phyloP scores from a whole-genome alignment of 2,797 vertebrate species.

The Oreonectes daqikongensis region DNA sequence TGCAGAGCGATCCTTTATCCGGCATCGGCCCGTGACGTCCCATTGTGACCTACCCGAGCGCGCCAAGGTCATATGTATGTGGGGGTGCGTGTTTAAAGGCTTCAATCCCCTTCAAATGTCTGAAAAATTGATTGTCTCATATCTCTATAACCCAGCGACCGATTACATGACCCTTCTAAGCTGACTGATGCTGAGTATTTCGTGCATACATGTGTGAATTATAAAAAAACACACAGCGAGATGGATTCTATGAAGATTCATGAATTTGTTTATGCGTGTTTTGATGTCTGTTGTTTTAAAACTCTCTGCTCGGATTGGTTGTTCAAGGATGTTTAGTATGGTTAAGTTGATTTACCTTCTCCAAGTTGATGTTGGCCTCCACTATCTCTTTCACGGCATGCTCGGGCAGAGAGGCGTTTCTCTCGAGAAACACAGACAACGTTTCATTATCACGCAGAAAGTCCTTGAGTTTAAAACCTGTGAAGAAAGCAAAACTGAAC shows the following conservation, averaged over 20 bases:
- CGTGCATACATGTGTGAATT: not conserved
- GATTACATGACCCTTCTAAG: constrained; percentile 14
- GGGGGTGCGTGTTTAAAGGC: not conserved
- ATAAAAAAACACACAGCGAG: not conserved
- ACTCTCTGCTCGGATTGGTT: not conserved
- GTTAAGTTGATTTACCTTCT: constrained; percentile 76
- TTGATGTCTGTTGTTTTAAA: too few species aligned
- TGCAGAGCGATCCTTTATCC: not conserved
- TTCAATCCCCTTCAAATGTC: not conserved
- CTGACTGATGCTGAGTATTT: constrained; percentile 11
- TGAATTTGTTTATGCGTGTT: not conserved
- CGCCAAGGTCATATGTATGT: constrained; percentile 3
- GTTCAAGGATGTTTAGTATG: not conserved
- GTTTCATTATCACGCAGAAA: constrained; percentile 90
- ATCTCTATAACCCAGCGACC: not conserved
- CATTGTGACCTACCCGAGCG: not conserved
- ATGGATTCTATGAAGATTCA: not conserved
- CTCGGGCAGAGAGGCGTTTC: constrained; percentile 83
- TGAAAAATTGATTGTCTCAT: constrained; percentile 8
- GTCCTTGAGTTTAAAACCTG: constrained; percentile 91
- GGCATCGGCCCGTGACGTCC: not conserved
- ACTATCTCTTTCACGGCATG: constrained; percentile 81
- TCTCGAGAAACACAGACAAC: constrained; percentile 86
- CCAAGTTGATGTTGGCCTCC: constrained; percentile 84
- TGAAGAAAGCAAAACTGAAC: not conserved